Evolutionary conservation across 2,888 invertebrate species (phyloP), one percentile per base, ranked within the genome.

Genomic region (Hoplodrina ambigua): DNA sequence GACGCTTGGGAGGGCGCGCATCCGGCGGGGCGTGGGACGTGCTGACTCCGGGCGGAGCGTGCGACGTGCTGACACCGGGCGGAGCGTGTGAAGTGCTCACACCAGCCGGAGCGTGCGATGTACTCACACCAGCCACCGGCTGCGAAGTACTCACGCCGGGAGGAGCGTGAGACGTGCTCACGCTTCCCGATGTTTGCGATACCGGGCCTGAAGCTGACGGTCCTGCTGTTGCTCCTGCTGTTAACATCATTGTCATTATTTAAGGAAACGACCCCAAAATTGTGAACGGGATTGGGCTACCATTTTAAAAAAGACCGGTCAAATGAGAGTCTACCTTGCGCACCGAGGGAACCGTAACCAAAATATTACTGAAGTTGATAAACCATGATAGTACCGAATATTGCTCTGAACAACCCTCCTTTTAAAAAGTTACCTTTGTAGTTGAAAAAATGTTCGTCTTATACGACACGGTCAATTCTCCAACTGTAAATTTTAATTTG

Each of bases 1-100:
- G 92, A 1, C 95, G 90, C 79, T 96, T 96, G 56, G 87, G 79
- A 1, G 94, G 93, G 37, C 95, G 91, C 17, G 91, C 89, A 68
- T 94, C 94, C 8, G 92, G 89, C 60, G 94, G 94, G 55, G 94
- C 77, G 62, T 89, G 85, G 0, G 90, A 88, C 10, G 90, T 89
- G 80, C 89, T 90, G 10, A 83, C 91, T 0, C 90, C 91, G 13
- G 89, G 84, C 0, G 88, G 85, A 0, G 85, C 73, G 54, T 90
- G 87, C 1, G 91, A 87, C 11, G 90, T 85, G 76, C 87, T 89
- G 25, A 90, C 89, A 6, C 90, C 87, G 4, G 90, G 81, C 3
- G 89, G 73, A 0, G 72, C 60, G 20, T 81, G 77, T 0, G 91
- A 89, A 5, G 91, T 92, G 85, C 91, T 92, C 46, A 88, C 86